These are phyloP conservation scores for Artibeus lituratus DNA, from an alignment of 2,797 vertebrate genomes.

Conservation along the genomic window DNA sequence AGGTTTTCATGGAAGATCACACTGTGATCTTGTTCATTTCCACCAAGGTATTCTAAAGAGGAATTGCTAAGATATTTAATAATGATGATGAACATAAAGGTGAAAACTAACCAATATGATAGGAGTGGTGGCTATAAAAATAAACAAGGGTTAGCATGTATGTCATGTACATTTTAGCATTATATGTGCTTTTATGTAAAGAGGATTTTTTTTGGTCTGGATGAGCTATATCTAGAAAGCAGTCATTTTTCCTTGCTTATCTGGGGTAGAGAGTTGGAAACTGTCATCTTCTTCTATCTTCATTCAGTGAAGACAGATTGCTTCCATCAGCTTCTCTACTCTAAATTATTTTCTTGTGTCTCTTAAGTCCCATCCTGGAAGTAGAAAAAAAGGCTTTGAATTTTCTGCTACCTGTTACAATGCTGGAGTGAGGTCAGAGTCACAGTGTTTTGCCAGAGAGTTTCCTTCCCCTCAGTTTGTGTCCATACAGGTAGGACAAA, in stretches of 20 bases:
- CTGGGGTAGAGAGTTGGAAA: constrained; percentile 15
- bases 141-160: not conserved
- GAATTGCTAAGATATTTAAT: constrained; percentile 1
- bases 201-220: not conserved
- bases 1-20: not conserved
- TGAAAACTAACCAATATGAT: not conserved
- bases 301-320: constrained; percentile 59
- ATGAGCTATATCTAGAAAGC: not conserved
- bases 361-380: not conserved
- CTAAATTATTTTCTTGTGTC: constrained; percentile 42
- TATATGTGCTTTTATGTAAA: not conserved
- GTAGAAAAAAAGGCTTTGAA: not conserved
- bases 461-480: not conserved
- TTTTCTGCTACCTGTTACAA: constrained; percentile 43
- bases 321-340: constrained; percentile 53
- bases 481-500: constrained; percentile 49
- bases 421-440: constrained; percentile 42
- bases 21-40: not conserved
- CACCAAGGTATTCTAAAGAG: not conserved
- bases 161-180: constrained; percentile 7
- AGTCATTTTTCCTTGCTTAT: constrained; percentile 57
- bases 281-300: constrained; percentile 33
- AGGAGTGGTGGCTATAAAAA: not conserved
- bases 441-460: not conserved
- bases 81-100: not conserved